Evolutionary conservation across 2,113 vertebrate genomes (phyloP).

Genomic region (Hippocampus comes): DNA sequence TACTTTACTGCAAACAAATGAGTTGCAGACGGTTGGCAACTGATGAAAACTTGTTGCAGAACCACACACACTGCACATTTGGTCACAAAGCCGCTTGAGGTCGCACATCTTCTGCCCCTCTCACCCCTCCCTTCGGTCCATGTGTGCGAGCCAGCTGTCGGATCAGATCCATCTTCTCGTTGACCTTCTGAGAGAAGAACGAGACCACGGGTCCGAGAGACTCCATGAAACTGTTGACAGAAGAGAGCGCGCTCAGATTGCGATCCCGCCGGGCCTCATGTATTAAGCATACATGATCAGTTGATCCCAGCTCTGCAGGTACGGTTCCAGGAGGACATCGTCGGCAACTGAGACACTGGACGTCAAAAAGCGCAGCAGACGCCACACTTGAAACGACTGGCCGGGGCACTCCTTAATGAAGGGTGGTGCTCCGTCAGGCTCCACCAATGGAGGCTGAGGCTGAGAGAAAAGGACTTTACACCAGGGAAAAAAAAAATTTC

Average conservation of each 20-base stretch:
- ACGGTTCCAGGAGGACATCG: slow-evolving; percentile 58
- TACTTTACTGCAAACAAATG: background rate
- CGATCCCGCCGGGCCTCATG: background rate
- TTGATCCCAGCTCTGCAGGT: slow-evolving; percentile 65
- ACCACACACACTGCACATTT: background rate
- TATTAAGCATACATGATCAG: slow-evolving; percentile 42
- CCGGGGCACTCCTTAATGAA: slow-evolving; percentile 46
- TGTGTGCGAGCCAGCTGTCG: slow-evolving; percentile 41
- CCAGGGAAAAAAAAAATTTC: background rate
- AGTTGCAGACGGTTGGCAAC: background rate
- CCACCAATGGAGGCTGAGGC: background rate
- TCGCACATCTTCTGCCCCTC: background rate
- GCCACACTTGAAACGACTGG: slow-evolving; percentile 51
- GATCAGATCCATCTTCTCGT: slow-evolving; percentile 41
- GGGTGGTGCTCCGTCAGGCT: background rate
- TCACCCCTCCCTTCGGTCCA: slow-evolving; percentile 27
- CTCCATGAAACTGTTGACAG: slow-evolving; percentile 58
- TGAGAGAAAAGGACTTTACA: slow-evolving; percentile 5
- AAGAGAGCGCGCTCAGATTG: background rate
- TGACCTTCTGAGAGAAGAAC: slow-evolving; percentile 63
- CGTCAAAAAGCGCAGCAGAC: slow-evolving; percentile 43
- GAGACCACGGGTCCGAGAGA: slow-evolving; percentile 57
- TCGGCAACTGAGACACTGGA: slow-evolving; percentile 1
- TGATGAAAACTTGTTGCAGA: background rate
- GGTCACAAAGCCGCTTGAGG: background rate